Conservation (phyloP, 1,140 invertebrate species). For the Ceratitis capitata region DNA sequence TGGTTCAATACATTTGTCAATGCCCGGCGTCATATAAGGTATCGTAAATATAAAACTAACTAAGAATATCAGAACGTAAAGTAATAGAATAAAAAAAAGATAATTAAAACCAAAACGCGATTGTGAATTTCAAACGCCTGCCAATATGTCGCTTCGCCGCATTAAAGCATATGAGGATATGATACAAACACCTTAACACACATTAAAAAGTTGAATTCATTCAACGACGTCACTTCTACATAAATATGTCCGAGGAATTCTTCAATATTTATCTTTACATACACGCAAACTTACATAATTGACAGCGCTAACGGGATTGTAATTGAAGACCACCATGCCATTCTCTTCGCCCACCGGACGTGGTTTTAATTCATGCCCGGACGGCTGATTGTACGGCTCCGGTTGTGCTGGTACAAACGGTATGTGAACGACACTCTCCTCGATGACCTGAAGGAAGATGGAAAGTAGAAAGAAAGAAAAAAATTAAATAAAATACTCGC, state of each 20-base stretch:
- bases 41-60: too few species aligned
- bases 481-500: constrained; percentile 16
- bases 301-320: constrained; percentile 84
- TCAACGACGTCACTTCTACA: too few species aligned
- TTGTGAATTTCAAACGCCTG: too few species aligned
- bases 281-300: constrained; percentile 80
- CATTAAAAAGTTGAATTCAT: too few species aligned
- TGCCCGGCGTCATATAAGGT: too few species aligned
- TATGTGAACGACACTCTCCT: constrained; percentile 82
- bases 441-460: constrained; percentile 74
- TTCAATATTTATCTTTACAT: background rate
- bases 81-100: too few species aligned
- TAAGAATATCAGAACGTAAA: too few species aligned
- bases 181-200: too few species aligned
- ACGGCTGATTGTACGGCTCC: constrained; percentile 82
- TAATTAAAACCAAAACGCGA: too few species aligned
- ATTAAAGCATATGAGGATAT: too few species aligned
- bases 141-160: too few species aligned
- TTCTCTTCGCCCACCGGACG: constrained; percentile 86
- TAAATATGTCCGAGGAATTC: background rate
- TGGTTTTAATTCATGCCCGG: constrained; percentile 82
- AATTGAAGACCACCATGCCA: constrained; percentile 86
- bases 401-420: constrained; percentile 75
- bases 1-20: too few species aligned
- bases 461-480: background rate